Evolutionary conservation across 2,888 invertebrate genomes (phyloP), one percentile per base, ranked within the genome.

Genomic region (Plebejus anna): DNA sequence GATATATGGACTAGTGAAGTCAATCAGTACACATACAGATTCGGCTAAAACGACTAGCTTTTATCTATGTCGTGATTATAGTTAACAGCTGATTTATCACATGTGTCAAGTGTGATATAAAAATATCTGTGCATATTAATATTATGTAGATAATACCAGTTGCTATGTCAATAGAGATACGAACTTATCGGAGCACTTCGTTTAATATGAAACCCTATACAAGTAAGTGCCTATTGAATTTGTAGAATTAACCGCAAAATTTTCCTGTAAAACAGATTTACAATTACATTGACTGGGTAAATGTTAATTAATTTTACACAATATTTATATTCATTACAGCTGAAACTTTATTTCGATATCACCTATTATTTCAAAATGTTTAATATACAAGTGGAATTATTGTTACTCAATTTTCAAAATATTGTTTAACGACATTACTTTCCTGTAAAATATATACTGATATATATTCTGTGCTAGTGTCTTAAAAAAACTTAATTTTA

Each of bases 161-260:
- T 71, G 71, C 71, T 42, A 71, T 42, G 71, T 42, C 7, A 22
- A 71, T 42, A 38, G 38, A 42, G 71, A 71, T 71, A 71, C 22
- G 42, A 42, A 71, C 42, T 71, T 71, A 71, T 71, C 71, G 38
- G 22, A 42, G 6, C 38, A 42, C 71, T 71, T 71, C 11, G 9
- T 71, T 71, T 71, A 9, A 71, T 42, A 71, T 42, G 9, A 71
- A 11, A 71, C 22, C 3, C 1, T 66, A 16, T 66, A 32, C 32
- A 2, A 32, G 32, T 32, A 66, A 16, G 61, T 75, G 13, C 42
- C 55, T 28, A 66, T 70, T 32, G 13, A 66, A 32, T 66, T 4
- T 13, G 32, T 32, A 66, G 36, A 66, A 13, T 66, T 13, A 66
- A 32, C 66, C 32, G 61, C 11, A 4, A 22, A 13, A 66, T 66